A percentile compares a stretch with the other conserved stretches of the same genome.
These are phyloP conservation scores for Eupithecia subumbrata DNA, from an alignment of 2,888 invertebrate genomes.

Conservation along the genomic window DNA sequence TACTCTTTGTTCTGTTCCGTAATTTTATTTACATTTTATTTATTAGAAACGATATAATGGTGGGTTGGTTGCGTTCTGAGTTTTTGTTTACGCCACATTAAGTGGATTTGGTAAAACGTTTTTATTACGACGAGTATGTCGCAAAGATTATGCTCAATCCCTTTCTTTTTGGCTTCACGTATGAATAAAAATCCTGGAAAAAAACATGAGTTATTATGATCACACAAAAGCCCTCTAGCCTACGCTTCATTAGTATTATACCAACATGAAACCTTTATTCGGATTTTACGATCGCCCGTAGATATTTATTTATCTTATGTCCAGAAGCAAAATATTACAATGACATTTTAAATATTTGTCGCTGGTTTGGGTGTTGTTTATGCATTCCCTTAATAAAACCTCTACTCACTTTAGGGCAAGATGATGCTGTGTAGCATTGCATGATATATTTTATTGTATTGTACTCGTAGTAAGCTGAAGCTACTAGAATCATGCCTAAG, in stretches of 20 bases:
- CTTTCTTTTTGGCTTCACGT: slow-evolving; percentile 28
- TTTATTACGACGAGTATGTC: slow-evolving; percentile 38
- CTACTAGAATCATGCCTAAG: not conserved
- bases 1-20: slow-evolving; percentile 78
- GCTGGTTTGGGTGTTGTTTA: not conserved
- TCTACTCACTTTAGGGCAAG: not conserved
- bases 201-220: slow-evolving; percentile 12
- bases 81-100: slow-evolving; percentile 62
- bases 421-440: not conserved
- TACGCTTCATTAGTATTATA: not conserved
- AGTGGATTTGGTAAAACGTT: slow-evolving; percentile 52
- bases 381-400: not conserved
- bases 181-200: slow-evolving; percentile 21
- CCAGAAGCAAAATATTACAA: not conserved
- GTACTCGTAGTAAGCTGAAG: not conserved
- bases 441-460: not conserved
- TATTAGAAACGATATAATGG: slow-evolving; percentile 72
- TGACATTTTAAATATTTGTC: not conserved
- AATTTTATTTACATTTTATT: slow-evolving; percentile 78
- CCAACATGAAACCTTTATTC: not conserved
- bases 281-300: not conserved
- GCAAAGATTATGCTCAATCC: slow-evolving; percentile 32
- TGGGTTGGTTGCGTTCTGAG: slow-evolving; percentile 54
- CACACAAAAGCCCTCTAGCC: slow-evolving; percentile 6
- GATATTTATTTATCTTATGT: not conserved